These are phyloP conservation scores for Bovichtus diacanthus DNA, from an alignment of 2,797 vertebrate genomes.

Conservation along the genomic window DNA sequence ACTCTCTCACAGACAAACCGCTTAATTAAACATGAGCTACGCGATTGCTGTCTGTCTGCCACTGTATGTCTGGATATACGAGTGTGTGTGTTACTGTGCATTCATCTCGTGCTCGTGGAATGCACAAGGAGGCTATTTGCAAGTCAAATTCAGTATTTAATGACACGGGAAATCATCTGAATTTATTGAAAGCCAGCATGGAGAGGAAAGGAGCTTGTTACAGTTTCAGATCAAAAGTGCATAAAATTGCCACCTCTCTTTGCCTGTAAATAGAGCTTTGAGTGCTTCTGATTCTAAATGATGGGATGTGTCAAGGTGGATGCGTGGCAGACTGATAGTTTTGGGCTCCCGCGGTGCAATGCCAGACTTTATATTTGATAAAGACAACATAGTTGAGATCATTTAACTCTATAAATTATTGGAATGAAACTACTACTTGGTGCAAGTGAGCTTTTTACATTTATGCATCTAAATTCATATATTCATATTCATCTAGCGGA, in stretches of 20 bases:
- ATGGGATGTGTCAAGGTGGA: constrained; percentile 62
- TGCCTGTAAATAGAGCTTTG: constrained; percentile 61
- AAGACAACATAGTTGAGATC: constrained; percentile 45
- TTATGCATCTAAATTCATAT: neutral
- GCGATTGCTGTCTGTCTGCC: constrained; percentile 60
- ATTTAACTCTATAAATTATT: constrained; percentile 32
- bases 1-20: constrained; percentile 64
- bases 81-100: constrained; percentile 37
- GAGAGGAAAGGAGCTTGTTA: constrained; percentile 68
- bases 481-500: neutral
- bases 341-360: constrained; percentile 18
- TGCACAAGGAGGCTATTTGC: constrained; percentile 76
- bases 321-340: constrained; percentile 55
- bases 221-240: constrained; percentile 73
- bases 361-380: constrained; percentile 42
- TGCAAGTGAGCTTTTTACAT: neutral
- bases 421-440: constrained; percentile 7
- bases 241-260: constrained; percentile 67
- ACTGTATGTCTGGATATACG: constrained; percentile 63
- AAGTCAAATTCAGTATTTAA: constrained; percentile 80
- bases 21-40: constrained; percentile 79
- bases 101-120: constrained; percentile 63
- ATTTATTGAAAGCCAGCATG: constrained; percentile 75
- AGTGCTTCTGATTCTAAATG: constrained; percentile 68
- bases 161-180: constrained; percentile 78